A percentile compares a stretch with the other conserved stretches of the same genome.
phyloP scores from a whole-genome alignment of 1,140 invertebrate species.

The Agrilus planipennis region DNA sequence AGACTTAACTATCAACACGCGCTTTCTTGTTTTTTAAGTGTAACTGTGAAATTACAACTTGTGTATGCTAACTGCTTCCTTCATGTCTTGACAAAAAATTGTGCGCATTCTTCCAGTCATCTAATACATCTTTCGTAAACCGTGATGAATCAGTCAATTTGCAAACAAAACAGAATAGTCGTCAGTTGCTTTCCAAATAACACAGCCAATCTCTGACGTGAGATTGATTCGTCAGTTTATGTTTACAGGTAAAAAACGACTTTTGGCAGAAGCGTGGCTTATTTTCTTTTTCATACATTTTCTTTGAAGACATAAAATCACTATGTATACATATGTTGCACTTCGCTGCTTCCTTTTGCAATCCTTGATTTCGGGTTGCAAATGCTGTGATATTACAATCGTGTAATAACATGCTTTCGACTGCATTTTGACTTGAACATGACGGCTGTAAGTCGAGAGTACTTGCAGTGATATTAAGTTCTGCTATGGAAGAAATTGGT shows the following conservation, averaged over 20 bases:
- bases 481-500: constrained; percentile 3
- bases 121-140: neutral
- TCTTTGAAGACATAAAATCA: constrained; percentile 2
- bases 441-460: constrained; percentile 3
- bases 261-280: constrained; percentile 6
- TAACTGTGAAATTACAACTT: too few species aligned
- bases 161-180: constrained; percentile 8
- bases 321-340: constrained; percentile 9
- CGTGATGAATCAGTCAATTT: neutral
- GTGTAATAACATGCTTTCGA: neutral
- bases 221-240: too few species aligned
- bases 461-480: too few species aligned
- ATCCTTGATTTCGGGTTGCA: neutral
- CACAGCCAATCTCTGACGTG: too few species aligned
- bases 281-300: neutral
- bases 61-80: neutral
- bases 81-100: constrained; percentile 9
- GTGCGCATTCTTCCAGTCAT: constrained; percentile 7
- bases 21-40: constrained; percentile 7
- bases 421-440: constrained; percentile 6
- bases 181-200: neutral
- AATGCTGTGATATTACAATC: neutral
- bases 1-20: constrained; percentile 5
- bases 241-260: too few species aligned
- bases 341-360: constrained; percentile 7